Percentiles rank a stretch among this genome's conserved stretches.
Conservation (phyloP, 2,113 vertebrate species). For the Ageneiosus marmoratus region DNA sequence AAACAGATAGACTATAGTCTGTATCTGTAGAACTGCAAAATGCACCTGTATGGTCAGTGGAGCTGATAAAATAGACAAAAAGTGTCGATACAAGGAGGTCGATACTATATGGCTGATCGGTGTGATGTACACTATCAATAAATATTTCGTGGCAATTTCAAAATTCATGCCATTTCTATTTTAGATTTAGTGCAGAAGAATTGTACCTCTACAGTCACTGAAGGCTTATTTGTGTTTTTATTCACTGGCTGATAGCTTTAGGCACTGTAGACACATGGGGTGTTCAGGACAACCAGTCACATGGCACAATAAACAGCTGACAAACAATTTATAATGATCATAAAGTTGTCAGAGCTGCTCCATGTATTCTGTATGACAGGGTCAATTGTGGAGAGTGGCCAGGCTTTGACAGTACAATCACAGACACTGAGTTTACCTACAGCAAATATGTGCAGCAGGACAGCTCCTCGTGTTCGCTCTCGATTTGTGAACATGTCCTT, state of each 20-base stretch:
- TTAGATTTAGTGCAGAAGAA: background rate
- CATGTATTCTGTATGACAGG: conserved; percentile 26
- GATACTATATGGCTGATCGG: too few relatives aligned
- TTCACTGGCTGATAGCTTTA: background rate
- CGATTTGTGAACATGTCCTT: conserved; percentile 81
- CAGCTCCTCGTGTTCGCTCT: conserved; percentile 78
- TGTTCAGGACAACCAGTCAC: conserved; percentile 27
- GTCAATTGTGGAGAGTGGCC: background rate
- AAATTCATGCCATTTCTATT: background rate
- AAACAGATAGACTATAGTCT: too few relatives aligned
- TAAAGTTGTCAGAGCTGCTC: conserved; percentile 33
- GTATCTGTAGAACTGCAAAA: too few relatives aligned
- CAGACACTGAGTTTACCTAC: conserved; percentile 67
- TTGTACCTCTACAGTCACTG: background rate
- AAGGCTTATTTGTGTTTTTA: conserved; percentile 20
- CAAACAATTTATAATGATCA: conserved; percentile 46
- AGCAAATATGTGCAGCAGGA: conserved; percentile 81
- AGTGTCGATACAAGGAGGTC: too few relatives aligned
- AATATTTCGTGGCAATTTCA: background rate
- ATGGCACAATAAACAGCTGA: conserved; percentile 17
- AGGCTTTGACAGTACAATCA: conserved; percentile 30
- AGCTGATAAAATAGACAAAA: too few relatives aligned
- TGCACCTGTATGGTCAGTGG: too few relatives aligned
- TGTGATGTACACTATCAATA: background rate
- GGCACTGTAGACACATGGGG: background rate